Conservation (phyloP, 1,140 invertebrate genomes). For the Drosophila ogumai region DNA sequence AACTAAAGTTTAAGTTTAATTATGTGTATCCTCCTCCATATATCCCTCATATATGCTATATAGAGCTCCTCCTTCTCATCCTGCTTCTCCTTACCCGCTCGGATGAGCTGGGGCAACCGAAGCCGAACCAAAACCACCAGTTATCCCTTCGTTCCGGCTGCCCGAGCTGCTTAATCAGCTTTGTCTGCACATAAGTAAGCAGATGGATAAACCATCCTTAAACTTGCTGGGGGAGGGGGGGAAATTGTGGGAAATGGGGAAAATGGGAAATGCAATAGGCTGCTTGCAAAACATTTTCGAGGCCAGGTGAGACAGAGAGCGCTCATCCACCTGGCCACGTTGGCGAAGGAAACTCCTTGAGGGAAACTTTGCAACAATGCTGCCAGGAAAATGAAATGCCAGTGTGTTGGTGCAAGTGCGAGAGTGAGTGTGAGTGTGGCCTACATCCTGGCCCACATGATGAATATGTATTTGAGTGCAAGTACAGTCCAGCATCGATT, state of each 20-base stretch:
- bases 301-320: constrained; percentile 22
- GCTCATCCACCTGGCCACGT: constrained; percentile 31
- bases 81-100: not conserved
- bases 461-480: constrained; percentile 44
- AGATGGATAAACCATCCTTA: constrained; percentile 47
- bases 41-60: constrained; percentile 3
- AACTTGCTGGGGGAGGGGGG: not conserved
- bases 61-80: not conserved
- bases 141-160: constrained; percentile 39
- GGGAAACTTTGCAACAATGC: constrained; percentile 45
- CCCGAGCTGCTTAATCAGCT: constrained; percentile 46
- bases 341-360: constrained; percentile 47
- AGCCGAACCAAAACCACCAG: constrained; percentile 4
- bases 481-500: constrained; percentile 2
- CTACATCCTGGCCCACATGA: constrained; percentile 69
- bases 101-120: constrained; percentile 5
- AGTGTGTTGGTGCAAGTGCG: constrained; percentile 1
- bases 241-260: constrained; percentile 7
- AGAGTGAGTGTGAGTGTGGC: constrained; percentile 47
- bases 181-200: constrained; percentile 52
- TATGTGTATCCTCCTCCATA: constrained; percentile 43
- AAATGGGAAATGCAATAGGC: constrained; percentile 28
- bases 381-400: constrained; percentile 7
- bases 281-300: constrained; percentile 47
- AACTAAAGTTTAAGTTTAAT: constrained; percentile 39